Conservation (phyloP, 2,888 invertebrate genomes). For the Pachycephus smyrnensis region DNA sequence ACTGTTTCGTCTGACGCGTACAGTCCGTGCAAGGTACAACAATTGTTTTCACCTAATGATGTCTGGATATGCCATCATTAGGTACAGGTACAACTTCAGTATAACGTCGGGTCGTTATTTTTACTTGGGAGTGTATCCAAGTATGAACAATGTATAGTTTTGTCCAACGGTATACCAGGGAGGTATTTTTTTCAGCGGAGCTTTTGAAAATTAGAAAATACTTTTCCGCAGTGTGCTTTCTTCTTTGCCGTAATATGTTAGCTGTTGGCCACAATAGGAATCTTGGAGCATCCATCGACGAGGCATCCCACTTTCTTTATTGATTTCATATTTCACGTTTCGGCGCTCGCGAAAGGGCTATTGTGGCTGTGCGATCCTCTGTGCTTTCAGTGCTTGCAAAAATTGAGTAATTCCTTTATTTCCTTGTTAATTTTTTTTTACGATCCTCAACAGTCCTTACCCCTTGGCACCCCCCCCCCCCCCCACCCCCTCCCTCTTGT, state of each 20-base stretch:
- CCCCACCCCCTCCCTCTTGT: neutral
- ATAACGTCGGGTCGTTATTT: neutral
- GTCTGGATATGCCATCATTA: neutral
- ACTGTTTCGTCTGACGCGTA: neutral
- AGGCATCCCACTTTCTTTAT: slow-evolving; percentile 24
- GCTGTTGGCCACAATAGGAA: neutral
- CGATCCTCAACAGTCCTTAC: neutral
- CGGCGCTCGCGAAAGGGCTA: slow-evolving; percentile 33
- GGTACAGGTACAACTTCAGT: neutral
- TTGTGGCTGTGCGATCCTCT: slow-evolving; percentile 32
- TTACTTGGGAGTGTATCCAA: neutral
- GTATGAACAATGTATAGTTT: neutral
- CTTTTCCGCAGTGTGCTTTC: neutral
- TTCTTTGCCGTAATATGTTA: neutral
- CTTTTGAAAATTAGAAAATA: neutral
- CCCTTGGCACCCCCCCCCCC: neutral
- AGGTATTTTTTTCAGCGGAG: neutral
- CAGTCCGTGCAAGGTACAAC: neutral
- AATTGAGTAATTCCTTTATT: neutral
- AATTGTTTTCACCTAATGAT: neutral
- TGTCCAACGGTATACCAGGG: neutral
- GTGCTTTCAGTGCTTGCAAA: neutral
- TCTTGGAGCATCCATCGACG: neutral
- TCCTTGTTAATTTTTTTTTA: neutral
- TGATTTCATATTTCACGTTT: slow-evolving; percentile 54